These are phyloP conservation scores for Eclectus roratus DNA, from an alignment of 2,113 vertebrate genomes.

Conservation along the genomic window DNA sequence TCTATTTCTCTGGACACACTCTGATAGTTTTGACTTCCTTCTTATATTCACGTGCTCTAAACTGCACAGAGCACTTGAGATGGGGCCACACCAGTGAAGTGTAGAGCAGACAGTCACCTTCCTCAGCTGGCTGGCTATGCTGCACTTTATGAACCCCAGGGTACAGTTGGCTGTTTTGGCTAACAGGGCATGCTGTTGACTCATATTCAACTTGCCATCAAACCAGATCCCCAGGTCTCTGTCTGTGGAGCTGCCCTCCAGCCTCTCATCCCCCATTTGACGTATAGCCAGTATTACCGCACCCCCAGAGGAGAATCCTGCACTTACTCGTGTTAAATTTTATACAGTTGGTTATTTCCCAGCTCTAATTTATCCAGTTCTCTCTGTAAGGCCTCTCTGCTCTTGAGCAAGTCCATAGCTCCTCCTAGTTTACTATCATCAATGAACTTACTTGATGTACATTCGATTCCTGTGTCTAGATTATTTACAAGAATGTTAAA, in stretches of 20 bases:
- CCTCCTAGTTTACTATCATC: background rate
- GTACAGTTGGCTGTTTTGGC: background rate
- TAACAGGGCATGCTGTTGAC: background rate
- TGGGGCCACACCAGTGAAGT: background rate
- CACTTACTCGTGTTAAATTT: background rate
- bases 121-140: too few species aligned
- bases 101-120: background rate
- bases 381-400: background rate
- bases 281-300: background rate
- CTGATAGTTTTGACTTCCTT: background rate
- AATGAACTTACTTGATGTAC: background rate
- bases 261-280: accelerated
- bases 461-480: background rate
- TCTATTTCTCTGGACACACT: background rate
- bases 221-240: background rate
- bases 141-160: background rate
- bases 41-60: background rate
- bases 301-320: accelerated
- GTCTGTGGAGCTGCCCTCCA: background rate
- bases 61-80: background rate
- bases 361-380: background rate
- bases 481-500: background rate
- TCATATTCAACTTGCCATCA: background rate
- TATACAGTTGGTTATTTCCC: background rate
- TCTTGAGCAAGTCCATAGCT: background rate